Evolutionary conservation across 2,113 vertebrate species (phyloP), one percentile per base, ranked within the genome.

Genomic region (Rhea pennata): DNA sequence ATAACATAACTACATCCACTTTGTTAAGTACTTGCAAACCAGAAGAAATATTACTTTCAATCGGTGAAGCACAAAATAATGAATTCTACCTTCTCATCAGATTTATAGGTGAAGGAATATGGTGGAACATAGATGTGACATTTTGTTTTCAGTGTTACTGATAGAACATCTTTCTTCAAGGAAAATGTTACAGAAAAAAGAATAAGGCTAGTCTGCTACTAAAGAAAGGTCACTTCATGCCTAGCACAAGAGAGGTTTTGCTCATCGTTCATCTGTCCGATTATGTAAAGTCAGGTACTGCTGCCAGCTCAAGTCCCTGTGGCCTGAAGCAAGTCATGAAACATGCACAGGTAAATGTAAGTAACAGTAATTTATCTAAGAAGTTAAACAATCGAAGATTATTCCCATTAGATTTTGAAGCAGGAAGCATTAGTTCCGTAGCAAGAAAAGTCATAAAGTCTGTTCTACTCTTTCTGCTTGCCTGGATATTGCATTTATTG

Each of bases 131-230:
- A 79, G 13, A 15, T 58, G 27, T n/a, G 59, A 86, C 10, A 67
- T 24, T 86, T 51, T 19, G 48, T 53, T 93, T 80, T 42, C 62
- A 81, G 26, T 33, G 13, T 31, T 54, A 16, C 73, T 33, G 54
- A 29, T 59, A 12, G 70, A 53, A 50, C 15, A 36, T 50, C 73
- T 87, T 51, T 83, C 44, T 31, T 75, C 50, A 85, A 82, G 31
- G 81, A 84, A 92, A 56, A 64, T 75, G 19, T 88, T 59, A 42
- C 22, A 40, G 27, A 67, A 83, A 50, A 8, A 74, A 24, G 65
- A 91, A 29, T 64, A 58, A 85, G 75, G 22, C 70, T 80, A 53
- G 72, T 53, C 48, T 95, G 87, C 91, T 80, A 94, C 76, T 93
- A 89, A 71, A 94, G 79, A 87, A 92, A 78, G 76, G 27, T 66